These are phyloP conservation scores for Acleris literana DNA, from an alignment of 2,888 invertebrate genomes.

Conservation along the genomic window DNA sequence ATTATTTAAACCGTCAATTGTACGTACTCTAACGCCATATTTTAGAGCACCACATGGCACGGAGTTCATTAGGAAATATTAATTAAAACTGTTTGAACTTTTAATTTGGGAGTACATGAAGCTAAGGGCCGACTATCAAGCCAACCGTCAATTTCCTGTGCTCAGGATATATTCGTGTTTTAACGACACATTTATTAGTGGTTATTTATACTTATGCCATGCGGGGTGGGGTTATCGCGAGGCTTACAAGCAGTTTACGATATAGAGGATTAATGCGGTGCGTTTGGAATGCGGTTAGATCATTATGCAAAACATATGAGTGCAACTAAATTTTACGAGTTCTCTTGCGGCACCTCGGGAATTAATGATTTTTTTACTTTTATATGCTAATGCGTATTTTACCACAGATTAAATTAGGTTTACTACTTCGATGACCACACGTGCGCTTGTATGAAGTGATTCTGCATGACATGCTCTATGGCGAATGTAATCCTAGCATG, in stretches of 20 bases:
- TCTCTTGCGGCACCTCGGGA: not conserved
- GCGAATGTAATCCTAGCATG: no score
- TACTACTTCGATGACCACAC: no score
- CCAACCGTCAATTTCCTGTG: conserved; percentile 57
- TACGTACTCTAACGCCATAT: conserved; percentile 4
- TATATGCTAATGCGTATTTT: no score
- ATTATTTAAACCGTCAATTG: conserved; percentile 9
- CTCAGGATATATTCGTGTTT: conserved; percentile 46
- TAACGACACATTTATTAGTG: conserved; percentile 61
- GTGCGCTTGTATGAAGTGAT: no score
- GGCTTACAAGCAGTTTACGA: conserved; percentile 37
- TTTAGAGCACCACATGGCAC: conserved; percentile 32
- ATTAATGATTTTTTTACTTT: no score
- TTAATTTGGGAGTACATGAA: conserved; percentile 52
- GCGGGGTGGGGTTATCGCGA: conserved; percentile 48
- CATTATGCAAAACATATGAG: conserved; percentile 18
- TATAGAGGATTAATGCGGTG: conserved; percentile 16
- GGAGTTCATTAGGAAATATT: conserved; percentile 53
- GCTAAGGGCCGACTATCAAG: conserved; percentile 47
- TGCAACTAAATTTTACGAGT: not conserved
- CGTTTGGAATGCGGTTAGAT: conserved; percentile 9
- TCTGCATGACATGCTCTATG: no score
- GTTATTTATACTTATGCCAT: conserved; percentile 55
- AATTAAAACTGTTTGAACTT: conserved; percentile 54
- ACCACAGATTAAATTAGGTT: no score